Base-by-base conservation (phyloP, 2,888 invertebrate species). In the Pollenia amentaria region DNA sequence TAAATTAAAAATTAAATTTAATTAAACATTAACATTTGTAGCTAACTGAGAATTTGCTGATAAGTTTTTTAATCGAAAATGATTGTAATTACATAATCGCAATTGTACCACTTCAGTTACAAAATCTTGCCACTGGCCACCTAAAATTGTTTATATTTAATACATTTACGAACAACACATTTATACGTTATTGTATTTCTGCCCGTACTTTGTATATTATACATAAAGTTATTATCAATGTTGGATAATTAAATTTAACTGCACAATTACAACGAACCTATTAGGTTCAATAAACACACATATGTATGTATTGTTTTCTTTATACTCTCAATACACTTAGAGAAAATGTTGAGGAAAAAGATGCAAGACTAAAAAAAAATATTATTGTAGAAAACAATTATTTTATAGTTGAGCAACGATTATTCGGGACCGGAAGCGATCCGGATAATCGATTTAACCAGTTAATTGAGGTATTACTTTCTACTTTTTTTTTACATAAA, bases 171-270 rank as follows among this genome's bases (percentile, higher is more conserved):
- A 73, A 76, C 62, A 75, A 75, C 42, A 48, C 64, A 64, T 14
- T 21, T 42, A 21, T n/a, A 55, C 42, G 44, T 57, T 60, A 69
- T 60, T 79, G 21, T 55, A 44, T 48, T 16, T 75, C 7, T 75
- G 14, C 12, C 14, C 16, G 8, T 9, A 16, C 12, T 62, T 42
- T 64, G 44, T 12, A 44, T 16, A 21, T 21, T 29, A 42, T 55
- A 57, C 53, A 72, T 60, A 48, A 82, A 55, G 62, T 78, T 78
- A 79, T 73, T 82, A 78, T 82, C 78, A 79, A 70, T 55, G 64
- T 69, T 64, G 55, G 53, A 86, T 86, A 86, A 83, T 86, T 86
- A 75, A 86, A 86, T 79, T 82, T 79, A 82, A 86, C 64, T 78
- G 70, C 64, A 77, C 82, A 86, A 82, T 78, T 82, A 78, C 82